Conservation (phyloP, 1,140 invertebrate species). For the Euura saliciscinereae region DNA sequence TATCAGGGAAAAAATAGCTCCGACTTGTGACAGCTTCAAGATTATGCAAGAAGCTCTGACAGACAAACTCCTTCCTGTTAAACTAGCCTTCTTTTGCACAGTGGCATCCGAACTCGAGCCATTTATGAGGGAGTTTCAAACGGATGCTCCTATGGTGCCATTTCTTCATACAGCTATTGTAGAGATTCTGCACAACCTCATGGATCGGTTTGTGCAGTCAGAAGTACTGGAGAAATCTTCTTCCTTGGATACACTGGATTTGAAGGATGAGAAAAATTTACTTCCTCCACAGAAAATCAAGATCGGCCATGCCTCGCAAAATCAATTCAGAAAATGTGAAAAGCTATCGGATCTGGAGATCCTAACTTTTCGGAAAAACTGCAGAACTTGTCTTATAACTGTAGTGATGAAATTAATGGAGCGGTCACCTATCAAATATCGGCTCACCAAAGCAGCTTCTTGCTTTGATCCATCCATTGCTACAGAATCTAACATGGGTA, state of each 20-base stretch:
- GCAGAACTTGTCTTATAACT: constrained; percentile 14
- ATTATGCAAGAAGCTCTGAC: constrained; percentile 15
- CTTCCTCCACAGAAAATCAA: constrained; percentile 12
- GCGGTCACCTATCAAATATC: constrained; percentile 23
- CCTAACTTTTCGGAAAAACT: constrained; percentile 18
- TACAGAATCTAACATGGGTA: constrained; percentile 13
- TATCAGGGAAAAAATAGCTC: constrained; percentile 15
- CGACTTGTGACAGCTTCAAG: constrained; percentile 21
- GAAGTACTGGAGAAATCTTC: constrained; percentile 18
- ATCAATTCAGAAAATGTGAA: constrained; percentile 14
- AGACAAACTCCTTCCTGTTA: constrained; percentile 23
- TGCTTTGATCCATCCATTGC: constrained; percentile 20
- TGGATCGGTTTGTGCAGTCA: constrained; percentile 16
- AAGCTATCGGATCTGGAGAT: constrained; percentile 7
- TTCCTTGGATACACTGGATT: constrained; percentile 2
- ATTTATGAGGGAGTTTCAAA: constrained; percentile 22
- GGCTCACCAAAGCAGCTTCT: constrained; percentile 19
- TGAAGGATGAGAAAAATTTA: constrained; percentile 18
- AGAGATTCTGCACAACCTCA: constrained; percentile 17
- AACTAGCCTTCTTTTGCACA: constrained; percentile 31
- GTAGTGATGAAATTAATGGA: constrained; percentile 22
- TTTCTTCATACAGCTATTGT: constrained; percentile 19
- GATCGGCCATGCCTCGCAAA: constrained; percentile 12
- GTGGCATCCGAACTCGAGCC: constrained; percentile 21
- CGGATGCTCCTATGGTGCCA: constrained; percentile 21